phyloP scores from a whole-genome alignment of 2,797 vertebrate genomes.

The Acanthurus lineatus region DNA sequence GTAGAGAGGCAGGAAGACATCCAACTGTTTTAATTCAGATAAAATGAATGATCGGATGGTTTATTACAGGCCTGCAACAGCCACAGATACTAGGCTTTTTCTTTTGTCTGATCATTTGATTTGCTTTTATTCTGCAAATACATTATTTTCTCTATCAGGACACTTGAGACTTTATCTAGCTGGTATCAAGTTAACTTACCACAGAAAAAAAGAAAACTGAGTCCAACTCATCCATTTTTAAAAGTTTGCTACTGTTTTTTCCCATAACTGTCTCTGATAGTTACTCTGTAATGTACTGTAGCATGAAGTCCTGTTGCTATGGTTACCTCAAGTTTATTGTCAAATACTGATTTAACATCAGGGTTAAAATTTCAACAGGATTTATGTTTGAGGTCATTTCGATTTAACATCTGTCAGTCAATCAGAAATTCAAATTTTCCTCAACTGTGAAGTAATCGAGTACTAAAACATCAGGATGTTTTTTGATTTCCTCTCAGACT shows the following conservation, averaged over 20 bases:
- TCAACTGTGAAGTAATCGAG: neutral
- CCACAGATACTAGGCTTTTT: no score
- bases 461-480: neutral
- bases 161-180: neutral
- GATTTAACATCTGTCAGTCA: neutral
- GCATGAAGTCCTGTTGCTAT: neutral
- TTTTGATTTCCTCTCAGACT: neutral
- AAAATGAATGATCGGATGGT: no score
- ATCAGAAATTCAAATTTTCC: neutral
- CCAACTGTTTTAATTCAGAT: no score
- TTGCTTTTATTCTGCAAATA: neutral
- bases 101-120: no score
- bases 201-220: neutral
- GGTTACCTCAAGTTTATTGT: neutral
- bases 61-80: no score
- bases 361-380: neutral
- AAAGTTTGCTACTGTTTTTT: neutral
- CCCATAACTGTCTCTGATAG: neutral
- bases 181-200: neutral
- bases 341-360: neutral
- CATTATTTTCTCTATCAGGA: neutral
- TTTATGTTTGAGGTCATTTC: neutral
- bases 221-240: neutral
- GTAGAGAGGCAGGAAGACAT: no score
- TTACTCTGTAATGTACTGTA: neutral